Evolutionary conservation across 2,888 invertebrate genomes (phyloP).

Genomic region (Eupithecia pulchellata): DNA sequence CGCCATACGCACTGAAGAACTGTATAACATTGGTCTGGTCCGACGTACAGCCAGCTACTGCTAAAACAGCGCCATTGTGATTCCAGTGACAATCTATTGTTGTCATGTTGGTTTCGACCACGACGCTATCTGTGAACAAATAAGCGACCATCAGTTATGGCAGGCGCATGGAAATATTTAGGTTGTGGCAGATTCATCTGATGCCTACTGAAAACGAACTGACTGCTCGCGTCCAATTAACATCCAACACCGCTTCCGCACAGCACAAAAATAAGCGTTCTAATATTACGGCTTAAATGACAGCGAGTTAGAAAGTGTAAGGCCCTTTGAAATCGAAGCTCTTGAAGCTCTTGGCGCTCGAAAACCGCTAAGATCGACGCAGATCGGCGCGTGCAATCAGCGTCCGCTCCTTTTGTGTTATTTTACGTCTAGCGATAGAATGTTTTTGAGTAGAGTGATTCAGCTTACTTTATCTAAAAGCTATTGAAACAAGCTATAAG

Average conservation of each 20-base stretch:
- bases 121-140: conserved; percentile 87
- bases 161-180: no score
- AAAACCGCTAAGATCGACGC: background rate
- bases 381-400: background rate
- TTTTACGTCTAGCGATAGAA: conserved; percentile 3
- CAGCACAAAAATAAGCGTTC: no score
- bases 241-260: no score
- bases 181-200: background rate
- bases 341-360: no score
- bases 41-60: conserved; percentile 90
- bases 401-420: background rate
- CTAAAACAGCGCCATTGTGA: conserved; percentile 95
- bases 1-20: conserved; percentile 95
- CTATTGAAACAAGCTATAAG: conserved; percentile 3
- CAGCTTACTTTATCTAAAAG: background rate
- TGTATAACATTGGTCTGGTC: conserved; percentile 92
- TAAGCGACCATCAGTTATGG: background rate
- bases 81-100: conserved; percentile 96
- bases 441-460: conserved; percentile 1
- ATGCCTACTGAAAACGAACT: background rate
- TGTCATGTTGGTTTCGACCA: conserved; percentile 93
- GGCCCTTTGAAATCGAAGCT: no score
- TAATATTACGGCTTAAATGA: no score
- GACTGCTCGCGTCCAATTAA: no score
- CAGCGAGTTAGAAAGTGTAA: no score